phyloP scores from a whole-genome alignment of 2,888 invertebrate species.

The Drosophila quinaria region DNA sequence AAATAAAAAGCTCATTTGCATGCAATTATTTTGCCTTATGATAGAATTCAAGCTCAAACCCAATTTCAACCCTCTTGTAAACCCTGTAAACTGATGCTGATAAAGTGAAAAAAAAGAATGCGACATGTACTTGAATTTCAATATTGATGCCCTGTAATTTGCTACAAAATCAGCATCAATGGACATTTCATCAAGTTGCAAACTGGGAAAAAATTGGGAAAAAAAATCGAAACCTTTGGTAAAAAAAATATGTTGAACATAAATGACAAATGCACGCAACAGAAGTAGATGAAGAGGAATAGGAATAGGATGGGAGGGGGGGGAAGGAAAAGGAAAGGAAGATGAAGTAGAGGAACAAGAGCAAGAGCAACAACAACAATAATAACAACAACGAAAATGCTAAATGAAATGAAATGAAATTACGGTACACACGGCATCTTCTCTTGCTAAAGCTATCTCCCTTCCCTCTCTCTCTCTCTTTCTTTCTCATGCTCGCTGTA shows the following conservation, averaged over 20 bases:
- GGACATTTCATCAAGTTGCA: constrained; percentile 66
- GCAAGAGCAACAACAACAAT: constrained; percentile 19
- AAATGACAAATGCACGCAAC: constrained; percentile 72
- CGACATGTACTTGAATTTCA: constrained; percentile 69
- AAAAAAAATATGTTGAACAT: constrained; percentile 31
- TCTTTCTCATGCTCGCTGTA: background rate
- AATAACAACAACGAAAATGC: constrained; percentile 52
- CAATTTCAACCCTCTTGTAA: background rate
- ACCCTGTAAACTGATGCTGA: constrained; percentile 15
- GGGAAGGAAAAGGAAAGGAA: background rate
- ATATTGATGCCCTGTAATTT: constrained; percentile 72
- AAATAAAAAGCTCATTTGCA: constrained; percentile 61
- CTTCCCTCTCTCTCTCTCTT: background rate
- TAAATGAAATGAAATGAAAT: constrained; percentile 80
- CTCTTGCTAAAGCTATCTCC: background rate
- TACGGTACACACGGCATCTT: constrained; percentile 51
- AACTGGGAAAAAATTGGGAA: constrained; percentile 13
- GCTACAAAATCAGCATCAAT: constrained; percentile 65
- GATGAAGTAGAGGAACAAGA: constrained; percentile 18
- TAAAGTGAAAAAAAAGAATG: constrained; percentile 39
- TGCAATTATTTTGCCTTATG: constrained; percentile 64
- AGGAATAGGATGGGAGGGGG: no score
- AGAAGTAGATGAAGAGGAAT: constrained; percentile 17
- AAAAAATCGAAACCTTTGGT: constrained; percentile 16
- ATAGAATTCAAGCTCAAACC: constrained; percentile 8